These are phyloP conservation scores for Nothoprocta perdicaria DNA, from an alignment of 2,113 vertebrate genomes.

Conservation along the genomic window DNA sequence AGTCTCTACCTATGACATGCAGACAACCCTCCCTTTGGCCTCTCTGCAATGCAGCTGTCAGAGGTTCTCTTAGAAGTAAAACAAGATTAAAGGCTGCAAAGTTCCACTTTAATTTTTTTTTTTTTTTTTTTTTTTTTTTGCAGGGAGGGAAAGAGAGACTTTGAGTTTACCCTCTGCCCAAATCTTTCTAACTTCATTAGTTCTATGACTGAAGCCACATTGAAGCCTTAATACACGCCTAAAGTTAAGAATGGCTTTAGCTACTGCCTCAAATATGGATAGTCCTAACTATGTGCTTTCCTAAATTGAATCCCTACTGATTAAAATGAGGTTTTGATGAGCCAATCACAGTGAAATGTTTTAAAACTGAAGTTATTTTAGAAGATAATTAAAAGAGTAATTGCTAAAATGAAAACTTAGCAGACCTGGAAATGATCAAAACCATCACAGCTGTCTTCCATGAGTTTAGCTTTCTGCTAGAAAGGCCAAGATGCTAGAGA, in stretches of 20 bases:
- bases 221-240: neutral
- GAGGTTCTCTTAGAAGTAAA: neutral
- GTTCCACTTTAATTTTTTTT: neutral
- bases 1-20: neutral
- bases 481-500: constrained; percentile 61
- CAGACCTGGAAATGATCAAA: constrained; percentile 6
- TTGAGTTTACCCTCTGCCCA: neutral
- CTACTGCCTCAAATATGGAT: neutral
- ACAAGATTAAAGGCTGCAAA: neutral
- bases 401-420: constrained; percentile 24
- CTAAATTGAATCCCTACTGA: neutral
- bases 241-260: neutral
- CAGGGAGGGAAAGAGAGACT: neutral
- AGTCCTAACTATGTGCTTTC: neutral
- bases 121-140: too few relatives aligned
- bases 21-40: neutral
- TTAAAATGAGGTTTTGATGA: constrained; percentile 44
- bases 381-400: constrained; percentile 48
- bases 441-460: constrained; percentile 50
- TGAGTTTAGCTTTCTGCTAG: constrained; percentile 49
- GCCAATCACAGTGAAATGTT: neutral
- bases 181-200: neutral
- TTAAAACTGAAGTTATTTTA: constrained; percentile 17
- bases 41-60: neutral
- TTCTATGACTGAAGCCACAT: neutral